Percentiles rank a stretch among this genome's conserved stretches.
Evolutionary conservation across 2,113 vertebrate genomes (phyloP).

Genomic region (Toxotes jaculatrix): DNA sequence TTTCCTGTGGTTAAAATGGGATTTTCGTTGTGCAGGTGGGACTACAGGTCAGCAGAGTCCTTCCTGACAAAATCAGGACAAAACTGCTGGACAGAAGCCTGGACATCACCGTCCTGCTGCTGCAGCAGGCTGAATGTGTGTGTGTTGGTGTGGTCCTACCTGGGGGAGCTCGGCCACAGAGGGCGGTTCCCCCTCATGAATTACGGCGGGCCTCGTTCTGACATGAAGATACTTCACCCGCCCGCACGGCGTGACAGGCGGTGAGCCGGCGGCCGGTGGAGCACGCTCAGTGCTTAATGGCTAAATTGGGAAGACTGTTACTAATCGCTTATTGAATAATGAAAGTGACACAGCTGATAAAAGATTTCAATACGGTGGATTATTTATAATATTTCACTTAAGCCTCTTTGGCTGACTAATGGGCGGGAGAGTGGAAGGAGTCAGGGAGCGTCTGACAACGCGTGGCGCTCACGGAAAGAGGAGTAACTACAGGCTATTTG

Average conservation of each 20-base stretch:
- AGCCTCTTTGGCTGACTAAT: conserved; percentile 89
- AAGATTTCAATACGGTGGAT: conserved; percentile 93
- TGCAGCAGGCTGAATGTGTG: not conserved
- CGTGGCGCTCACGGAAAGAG: conserved; percentile 30
- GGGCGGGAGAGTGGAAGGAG: conserved; percentile 70
- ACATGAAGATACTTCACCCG: conserved; percentile 83
- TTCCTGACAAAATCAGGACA: too few relatives aligned
- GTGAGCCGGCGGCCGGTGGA: conserved; percentile 46
- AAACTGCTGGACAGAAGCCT: too few relatives aligned
- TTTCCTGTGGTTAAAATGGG: too few relatives aligned
- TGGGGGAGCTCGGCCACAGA: conserved; percentile 52
- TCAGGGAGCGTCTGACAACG: conserved; percentile 63
- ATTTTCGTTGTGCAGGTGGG: too few relatives aligned
- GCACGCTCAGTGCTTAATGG: conserved; percentile 83
- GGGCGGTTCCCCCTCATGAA: conserved; percentile 80
- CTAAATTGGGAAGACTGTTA: conserved; percentile 88
- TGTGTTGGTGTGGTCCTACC: conserved; percentile 35
- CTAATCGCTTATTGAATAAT: conserved; percentile 94
- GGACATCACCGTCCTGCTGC: too few relatives aligned
- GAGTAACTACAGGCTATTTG: not conserved
- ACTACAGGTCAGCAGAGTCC: too few relatives aligned
- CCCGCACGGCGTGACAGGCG: conserved; percentile 73
- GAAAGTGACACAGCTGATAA: conserved; percentile 95
- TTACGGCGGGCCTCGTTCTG: conserved; percentile 70
- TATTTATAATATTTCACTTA: conserved; percentile 93